Evolutionary conservation across 2,113 vertebrate species (phyloP).

Genomic region (Notarius quadriscutis): DNA sequence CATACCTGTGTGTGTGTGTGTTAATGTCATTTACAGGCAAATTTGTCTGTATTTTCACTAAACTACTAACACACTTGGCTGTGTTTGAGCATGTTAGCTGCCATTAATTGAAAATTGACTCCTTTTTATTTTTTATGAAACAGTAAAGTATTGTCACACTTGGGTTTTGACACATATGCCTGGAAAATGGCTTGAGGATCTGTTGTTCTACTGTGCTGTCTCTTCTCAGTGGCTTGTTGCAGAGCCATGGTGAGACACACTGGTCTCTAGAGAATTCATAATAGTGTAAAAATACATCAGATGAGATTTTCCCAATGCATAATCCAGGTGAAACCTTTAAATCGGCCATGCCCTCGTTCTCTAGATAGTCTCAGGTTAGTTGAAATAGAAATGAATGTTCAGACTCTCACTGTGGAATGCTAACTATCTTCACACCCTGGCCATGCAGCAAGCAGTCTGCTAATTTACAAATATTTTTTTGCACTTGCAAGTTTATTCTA

Average conservation of each 20-base stretch:
- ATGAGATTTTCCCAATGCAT: neutral
- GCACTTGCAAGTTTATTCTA: neutral
- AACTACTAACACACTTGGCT: neutral
- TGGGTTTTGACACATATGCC: neutral
- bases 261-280: neutral
- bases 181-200: neutral
- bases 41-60: neutral
- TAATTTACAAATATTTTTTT: neutral
- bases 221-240: neutral
- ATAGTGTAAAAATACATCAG: neutral
- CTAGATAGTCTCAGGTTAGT: neutral
- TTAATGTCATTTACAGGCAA: neutral
- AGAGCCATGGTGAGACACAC: neutral
- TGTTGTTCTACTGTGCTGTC: neutral
- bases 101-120: neutral
- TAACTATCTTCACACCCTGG: slow-evolving; percentile 5
- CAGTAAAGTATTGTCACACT: neutral
- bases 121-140: neutral
- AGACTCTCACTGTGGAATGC: neutral
- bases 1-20: neutral
- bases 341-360: neutral
- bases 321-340: neutral
- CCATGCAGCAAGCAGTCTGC: neutral
- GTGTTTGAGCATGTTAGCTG: neutral
- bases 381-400: neutral